A percentile compares a stretch with the other conserved stretches of the same genome.
phyloP scores from a whole-genome alignment of 92 coral and sea anemone species.

The Muricea muricata region DNA sequence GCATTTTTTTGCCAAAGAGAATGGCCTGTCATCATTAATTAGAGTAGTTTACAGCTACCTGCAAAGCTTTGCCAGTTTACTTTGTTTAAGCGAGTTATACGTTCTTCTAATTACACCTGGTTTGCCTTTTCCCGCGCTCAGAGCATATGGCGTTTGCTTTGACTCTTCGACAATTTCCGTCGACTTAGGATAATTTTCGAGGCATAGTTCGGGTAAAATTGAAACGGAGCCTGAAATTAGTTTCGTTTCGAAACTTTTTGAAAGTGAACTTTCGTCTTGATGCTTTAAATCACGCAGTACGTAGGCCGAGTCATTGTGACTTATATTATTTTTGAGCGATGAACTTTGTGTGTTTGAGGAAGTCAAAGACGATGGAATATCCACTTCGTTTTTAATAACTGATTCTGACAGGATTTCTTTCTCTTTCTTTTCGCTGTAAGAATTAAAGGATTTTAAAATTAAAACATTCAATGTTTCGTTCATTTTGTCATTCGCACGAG shows the following conservation, averaged over 20 bases:
- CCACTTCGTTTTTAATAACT: not conserved
- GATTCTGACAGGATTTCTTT: not conserved
- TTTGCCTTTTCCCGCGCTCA: not conserved
- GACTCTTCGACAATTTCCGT: not conserved
- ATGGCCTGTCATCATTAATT: too few species aligned
- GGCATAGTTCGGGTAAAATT: not conserved
- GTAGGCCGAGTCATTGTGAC: not conserved
- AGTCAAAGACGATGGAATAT: not conserved
- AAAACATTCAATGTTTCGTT: not conserved
- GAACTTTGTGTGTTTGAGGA: not conserved
- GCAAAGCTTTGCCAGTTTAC: not conserved
- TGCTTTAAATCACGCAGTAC: not conserved
- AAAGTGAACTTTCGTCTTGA: not conserved
- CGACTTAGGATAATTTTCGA: not conserved
- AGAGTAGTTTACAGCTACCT: too few species aligned
- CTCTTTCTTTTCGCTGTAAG: not conserved
- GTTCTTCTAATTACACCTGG: not conserved
- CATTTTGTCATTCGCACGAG: not conserved
- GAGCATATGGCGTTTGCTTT: not conserved
- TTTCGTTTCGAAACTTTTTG: not conserved
- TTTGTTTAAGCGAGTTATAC: not conserved
- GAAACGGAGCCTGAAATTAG: constrained; percentile 17
- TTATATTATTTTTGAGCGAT: not conserved
- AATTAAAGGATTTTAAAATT: not conserved
- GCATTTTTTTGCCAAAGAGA: too few species aligned